phyloP scores from a whole-genome alignment of 2,888 invertebrate genomes.

The Dexiosoma caninum region DNA sequence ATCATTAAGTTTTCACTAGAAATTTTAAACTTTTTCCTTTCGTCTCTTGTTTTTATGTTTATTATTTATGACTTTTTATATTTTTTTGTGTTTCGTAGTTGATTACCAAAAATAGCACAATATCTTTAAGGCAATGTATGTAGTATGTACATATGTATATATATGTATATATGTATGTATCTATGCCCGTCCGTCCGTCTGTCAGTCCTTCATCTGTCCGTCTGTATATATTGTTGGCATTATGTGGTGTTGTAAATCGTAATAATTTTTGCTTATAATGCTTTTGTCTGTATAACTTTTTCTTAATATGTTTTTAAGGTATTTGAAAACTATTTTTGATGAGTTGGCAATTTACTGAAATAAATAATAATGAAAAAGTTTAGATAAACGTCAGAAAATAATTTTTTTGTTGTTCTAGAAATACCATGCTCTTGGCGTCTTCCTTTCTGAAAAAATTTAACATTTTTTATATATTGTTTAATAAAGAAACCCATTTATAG shows the following conservation, averaged over 20 bases:
- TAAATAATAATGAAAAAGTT: neutral
- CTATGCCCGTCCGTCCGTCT: neutral
- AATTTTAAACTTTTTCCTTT: neutral
- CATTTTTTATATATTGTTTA: too few species aligned
- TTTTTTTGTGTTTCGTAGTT: conserved; percentile 38
- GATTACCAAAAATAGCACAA: conserved; percentile 41
- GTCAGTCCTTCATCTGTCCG: neutral
- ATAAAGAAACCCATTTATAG: too few species aligned
- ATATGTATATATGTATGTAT: neutral
- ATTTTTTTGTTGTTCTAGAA: neutral
- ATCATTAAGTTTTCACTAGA: too few species aligned
- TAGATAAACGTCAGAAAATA: neutral
- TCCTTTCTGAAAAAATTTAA: too few species aligned
- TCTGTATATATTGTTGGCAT: neutral
- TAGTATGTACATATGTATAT: neutral
- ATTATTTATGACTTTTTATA: conserved; percentile 49
- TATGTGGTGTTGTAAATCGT: neutral
- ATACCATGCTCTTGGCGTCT: too few species aligned
- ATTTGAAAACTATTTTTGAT: neutral
- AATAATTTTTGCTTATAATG: neutral
- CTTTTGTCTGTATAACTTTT: neutral
- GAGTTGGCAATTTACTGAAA: neutral
- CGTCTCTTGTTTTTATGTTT: conserved; percentile 24
- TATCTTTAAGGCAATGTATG: neutral
- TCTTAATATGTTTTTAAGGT: conserved; percentile 20